phyloP scores from a whole-genome alignment of 2,888 invertebrate species.

The Euplexia lucipara region DNA sequence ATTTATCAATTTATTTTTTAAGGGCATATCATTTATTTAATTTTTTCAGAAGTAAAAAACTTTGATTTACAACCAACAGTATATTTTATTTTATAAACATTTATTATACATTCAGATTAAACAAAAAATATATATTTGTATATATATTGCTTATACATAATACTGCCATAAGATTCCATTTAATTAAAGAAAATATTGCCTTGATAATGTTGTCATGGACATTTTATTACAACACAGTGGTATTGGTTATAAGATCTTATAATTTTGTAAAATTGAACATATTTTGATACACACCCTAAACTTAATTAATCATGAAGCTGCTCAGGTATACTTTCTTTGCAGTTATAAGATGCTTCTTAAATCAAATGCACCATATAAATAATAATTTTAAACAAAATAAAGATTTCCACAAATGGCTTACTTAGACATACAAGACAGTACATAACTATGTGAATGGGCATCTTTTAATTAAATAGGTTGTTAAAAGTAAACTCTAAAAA shows the following conservation, averaged over 20 bases:
- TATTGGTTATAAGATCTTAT: slow-evolving; percentile 24
- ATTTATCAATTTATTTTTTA: slow-evolving; percentile 33
- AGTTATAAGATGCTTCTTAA: slow-evolving; percentile 6
- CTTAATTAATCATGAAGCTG: slow-evolving; percentile 34
- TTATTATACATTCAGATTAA: slow-evolving; percentile 83
- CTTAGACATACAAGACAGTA: slow-evolving; percentile 27
- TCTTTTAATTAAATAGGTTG: slow-evolving; percentile 57
- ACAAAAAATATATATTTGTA: slow-evolving; percentile 86
- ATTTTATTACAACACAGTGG: slow-evolving; percentile 55
- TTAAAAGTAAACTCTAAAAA: slow-evolving; percentile 61
- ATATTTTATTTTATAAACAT: slow-evolving; percentile 90
- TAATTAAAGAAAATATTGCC: slow-evolving; percentile 65
- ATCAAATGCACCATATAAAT: slow-evolving; percentile 27
- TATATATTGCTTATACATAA: slow-evolving; percentile 87
- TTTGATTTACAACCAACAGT: slow-evolving; percentile 86
- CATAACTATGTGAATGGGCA: slow-evolving; percentile 39
- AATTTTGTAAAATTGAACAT: slow-evolving; percentile 31
- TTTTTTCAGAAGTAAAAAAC: slow-evolving; percentile 40
- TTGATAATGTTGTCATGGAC: slow-evolving; percentile 70
- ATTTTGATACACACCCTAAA: slow-evolving; percentile 27
- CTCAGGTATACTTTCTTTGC: slow-evolving; percentile 14
- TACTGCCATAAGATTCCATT: slow-evolving; percentile 82
- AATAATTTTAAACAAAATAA: slow-evolving; percentile 30
- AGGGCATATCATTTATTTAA: slow-evolving; percentile 20
- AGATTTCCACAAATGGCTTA: slow-evolving; percentile 22